Evolutionary conservation across 2,797 vertebrate genomes (phyloP), one percentile per base, ranked within the genome.

Genomic region (Parauchenoglanis ngamensis): DNA sequence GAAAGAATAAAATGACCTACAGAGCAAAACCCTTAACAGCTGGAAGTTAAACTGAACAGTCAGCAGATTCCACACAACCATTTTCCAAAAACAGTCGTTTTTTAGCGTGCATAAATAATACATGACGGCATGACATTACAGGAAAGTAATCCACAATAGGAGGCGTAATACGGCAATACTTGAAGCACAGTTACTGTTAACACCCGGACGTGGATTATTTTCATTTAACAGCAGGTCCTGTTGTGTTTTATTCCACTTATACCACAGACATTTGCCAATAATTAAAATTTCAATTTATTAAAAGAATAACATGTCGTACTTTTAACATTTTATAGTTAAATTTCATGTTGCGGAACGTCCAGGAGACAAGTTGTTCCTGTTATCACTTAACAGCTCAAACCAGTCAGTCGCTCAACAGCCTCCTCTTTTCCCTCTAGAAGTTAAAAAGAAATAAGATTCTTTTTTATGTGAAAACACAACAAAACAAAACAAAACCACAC

Each of bases 1-100:
- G 85, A 61, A 72, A 85, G 70, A 21, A n/a, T 21, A 87, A 75
- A 86, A 81, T 65, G 79, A 59, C 79, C 56, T 82, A 61, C 7
- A 65, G 73, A 25, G 61, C 28, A 35, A 65, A 79, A 56, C 65
- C 28, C 44, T 80, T 67, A 46, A 87, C 89, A 79, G 84, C 82
- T 61, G 56, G 54, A 80, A 61, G 35, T 61, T 44, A 59, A 40
- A 61, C 31, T 80, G 31, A 80, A 80, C 4, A 80, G 56, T 80
- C 78, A 80, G 78, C 78, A 61, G 10, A 44, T 61, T 61, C 78
- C 56, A 25, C 49, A 79, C 23, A 2, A 56, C 56, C 12, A 40
- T 35, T 79, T 59, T 59, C 28, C 3, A 56, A 10, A 17, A 28
- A 56, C 19, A 56, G 15, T 2, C 7, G 0, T 78, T 19, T 35